Evolutionary conservation across 2,888 invertebrate species (phyloP), one percentile per base, ranked within the genome.

Genomic region (Amblyteles armatorius): DNA sequence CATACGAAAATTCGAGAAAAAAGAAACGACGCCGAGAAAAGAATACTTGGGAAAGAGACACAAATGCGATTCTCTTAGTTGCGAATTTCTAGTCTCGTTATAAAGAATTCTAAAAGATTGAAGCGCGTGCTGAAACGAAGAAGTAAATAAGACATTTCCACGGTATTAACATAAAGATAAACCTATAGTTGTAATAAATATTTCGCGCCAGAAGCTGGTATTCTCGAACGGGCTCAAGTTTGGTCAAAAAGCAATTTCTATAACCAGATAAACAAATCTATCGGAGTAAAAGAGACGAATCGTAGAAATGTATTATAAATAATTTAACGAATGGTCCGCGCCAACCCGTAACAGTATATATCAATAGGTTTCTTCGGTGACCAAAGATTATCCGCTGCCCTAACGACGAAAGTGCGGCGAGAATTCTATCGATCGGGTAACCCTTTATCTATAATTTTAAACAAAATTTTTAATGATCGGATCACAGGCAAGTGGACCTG

Each of bases 371-470:
- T 91, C 88, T 89, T 90, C 88, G 90, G 86, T 87, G 88, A 90
- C 89, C 90, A 91, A 91, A 91, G 89, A 91, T 88, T 89, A 89
- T 88, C 87, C 86, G 63, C 86, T 85, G 86, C 74, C 86, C 86
- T 44, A 85, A 71, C 69, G 80, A 85, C 80, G 79, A 88, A 71
- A 36, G 63, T 19, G 40, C 44, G 63, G 36, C 71, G 63, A 79
- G 48, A 44, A 79, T 48, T 29, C 57, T 69, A 55, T 52, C 72
- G 65, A 65, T 52, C 52, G 52, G 52, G 22, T 65, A 72, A 69
- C 40, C 36, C 16, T 69, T 29, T 16, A 44, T 52, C 55, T 65
- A 65, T 26, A 29, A 13, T 63, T 11, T 57, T 9, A 33, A 52
- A 67, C 26, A 67, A 5, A 29, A 26, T 3, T 3, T 26, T 26